Conservation (phyloP, 2,797 vertebrate genomes). For the Chaetophractus vellerosus region DNA sequence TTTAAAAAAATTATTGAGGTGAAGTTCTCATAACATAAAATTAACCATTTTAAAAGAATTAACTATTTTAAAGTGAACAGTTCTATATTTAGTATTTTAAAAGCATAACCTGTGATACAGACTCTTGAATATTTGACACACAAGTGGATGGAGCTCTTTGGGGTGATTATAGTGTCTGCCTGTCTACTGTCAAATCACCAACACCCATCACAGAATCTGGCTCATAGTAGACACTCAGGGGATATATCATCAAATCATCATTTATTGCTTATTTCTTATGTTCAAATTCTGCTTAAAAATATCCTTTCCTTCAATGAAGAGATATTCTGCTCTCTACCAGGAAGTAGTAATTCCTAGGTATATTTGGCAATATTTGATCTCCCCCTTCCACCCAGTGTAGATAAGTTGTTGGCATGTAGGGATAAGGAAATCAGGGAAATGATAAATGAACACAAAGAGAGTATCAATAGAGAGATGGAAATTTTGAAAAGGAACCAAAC, state of each 20-base stretch:
- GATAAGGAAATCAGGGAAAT: neutral
- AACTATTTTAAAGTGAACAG: no score
- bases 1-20: neutral
- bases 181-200: neutral
- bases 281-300: constrained; percentile 15
- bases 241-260: neutral
- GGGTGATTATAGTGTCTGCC: neutral
- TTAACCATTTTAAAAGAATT: no score
- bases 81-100: no score
- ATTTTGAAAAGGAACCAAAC: no score
- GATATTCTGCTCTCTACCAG: neutral
- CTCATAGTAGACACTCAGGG: neutral
- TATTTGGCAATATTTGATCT: neutral
- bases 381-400: neutral
- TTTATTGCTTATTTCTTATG: neutral
- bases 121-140: neutral
- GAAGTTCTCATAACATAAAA: no score
- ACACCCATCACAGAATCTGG: neutral
- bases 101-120: neutral
- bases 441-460: no score
- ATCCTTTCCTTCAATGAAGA: neutral
- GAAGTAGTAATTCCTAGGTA: constrained; percentile 39
- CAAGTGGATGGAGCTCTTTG: neutral
- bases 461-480: no score
- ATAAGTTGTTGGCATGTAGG: neutral